Percentiles rank a stretch among this genome's conserved stretches.
Evolutionary conservation across 2,113 vertebrate species (phyloP).

Genomic region (Perca schrenkii): DNA sequence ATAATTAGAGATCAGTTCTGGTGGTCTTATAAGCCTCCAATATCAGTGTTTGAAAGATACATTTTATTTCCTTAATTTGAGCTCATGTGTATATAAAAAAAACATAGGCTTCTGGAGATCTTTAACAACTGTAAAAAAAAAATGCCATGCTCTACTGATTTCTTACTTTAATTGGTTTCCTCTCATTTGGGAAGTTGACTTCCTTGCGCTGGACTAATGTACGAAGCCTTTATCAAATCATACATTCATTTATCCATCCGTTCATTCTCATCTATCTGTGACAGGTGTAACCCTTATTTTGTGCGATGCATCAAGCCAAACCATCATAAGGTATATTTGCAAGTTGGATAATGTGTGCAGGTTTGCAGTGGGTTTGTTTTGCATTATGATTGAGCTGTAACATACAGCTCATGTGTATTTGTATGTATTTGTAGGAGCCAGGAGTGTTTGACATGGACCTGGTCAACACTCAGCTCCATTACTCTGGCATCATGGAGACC

Average conservation of each 20-base stretch:
- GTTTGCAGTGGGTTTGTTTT: constrained; percentile 41
- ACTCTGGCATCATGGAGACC: constrained; percentile 95
- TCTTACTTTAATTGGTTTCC: background rate
- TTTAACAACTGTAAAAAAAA: background rate
- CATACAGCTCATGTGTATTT: constrained; percentile 1
- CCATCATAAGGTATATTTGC: constrained; percentile 91
- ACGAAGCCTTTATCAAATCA: constrained; percentile 10
- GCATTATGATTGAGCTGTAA: background rate
- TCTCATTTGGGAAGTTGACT: constrained; percentile 6
- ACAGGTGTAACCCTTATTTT: constrained; percentile 96
- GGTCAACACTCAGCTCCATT: constrained; percentile 90
- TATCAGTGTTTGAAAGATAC: background rate
- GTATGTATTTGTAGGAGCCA: constrained; percentile 85
- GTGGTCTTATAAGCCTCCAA: background rate
- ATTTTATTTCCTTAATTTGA: constrained; percentile 15
- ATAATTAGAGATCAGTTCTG: constrained; percentile 18
- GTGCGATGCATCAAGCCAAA: constrained; percentile 98
- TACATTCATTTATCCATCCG: constrained; percentile 23
- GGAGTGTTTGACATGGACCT: constrained; percentile 91
- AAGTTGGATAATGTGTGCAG: constrained; percentile 41
- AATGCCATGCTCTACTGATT: background rate
- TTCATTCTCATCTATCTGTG: constrained; percentile 61
- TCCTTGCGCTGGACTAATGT: background rate
- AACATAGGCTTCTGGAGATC: background rate
- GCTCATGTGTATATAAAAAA: constrained; percentile 22